Evolutionary conservation across 1,140 invertebrate genomes (phyloP), one percentile per base, ranked within the genome.

Genomic region (Paramacrobiotus metropolitanus): DNA sequence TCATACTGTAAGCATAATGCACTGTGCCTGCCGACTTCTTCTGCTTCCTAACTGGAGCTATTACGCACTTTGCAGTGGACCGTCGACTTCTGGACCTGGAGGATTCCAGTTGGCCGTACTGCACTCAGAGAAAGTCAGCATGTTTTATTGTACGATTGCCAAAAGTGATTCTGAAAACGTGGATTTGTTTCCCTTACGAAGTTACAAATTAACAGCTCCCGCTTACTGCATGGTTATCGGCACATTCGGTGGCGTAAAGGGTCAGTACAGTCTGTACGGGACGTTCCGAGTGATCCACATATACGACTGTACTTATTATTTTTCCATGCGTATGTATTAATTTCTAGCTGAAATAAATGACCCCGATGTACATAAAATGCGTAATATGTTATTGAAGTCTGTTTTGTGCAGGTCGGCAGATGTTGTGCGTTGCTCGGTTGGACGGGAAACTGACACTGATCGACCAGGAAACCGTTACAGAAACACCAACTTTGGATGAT

Each of bases 391-490:
- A n/a, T n/a, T n/a, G n/a, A n/a, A n/a, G n/a, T n/a, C n/a, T n/a
- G n/a, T n/a, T n/a, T n/a, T 55, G 4, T 55, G 9, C 0, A 55
- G 48, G 48, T 20, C 15, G 48, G 48, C 48, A 55, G 24, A 55
- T 55, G 48, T 20, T 55, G 15, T 55, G 48, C 0, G 48, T 55
- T 4, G 48, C 24, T 9, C 15, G 4, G 15, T 9, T 55, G 48
- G 48, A 55, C 48, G 48, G 48, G 15, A 15, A 4, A 9, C 28
- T 55, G 15, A 55, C 48, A 15, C 15, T 55, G 15, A 55, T 55
- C 48, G 48, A 55, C 48, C 48, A 55, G 24, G 48, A 55, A 24
- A 55, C 48, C 24, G 48, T 55, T 15, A 55, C 28, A 4, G 48
- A 55, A 24, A 55, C 48, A 0, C 48, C 48, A 9, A 4, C 24